phyloP scores from a whole-genome alignment of 2,113 vertebrate genomes.

The Cryptotis parvus region DNA sequence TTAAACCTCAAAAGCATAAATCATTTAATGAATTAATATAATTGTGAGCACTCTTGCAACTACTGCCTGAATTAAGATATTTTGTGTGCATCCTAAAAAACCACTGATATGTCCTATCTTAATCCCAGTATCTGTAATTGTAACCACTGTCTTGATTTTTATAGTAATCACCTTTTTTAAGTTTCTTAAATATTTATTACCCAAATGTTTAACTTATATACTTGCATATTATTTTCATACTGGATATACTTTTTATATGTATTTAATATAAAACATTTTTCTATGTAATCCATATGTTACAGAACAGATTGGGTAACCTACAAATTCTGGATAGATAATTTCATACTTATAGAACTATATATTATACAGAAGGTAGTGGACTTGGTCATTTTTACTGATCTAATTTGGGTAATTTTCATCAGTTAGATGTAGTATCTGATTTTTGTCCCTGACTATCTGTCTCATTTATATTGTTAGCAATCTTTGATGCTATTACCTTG shows the following conservation, averaged over 20 bases:
- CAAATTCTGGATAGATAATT: neutral
- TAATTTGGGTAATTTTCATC: neutral
- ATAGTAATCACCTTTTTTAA: neutral
- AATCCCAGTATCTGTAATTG: neutral
- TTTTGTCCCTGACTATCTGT: neutral
- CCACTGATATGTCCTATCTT: neutral
- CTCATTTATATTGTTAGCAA: neutral
- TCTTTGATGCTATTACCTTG: neutral
- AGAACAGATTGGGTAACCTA: neutral
- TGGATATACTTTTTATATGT: neutral
- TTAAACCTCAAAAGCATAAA: neutral
- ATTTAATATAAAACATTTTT: neutral
- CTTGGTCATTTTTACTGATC: neutral
- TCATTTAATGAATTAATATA: neutral
- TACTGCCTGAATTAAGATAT: neutral
- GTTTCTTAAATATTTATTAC: too few relatives aligned
- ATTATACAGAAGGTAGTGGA: neutral
- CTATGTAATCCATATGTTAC: slow-evolving; percentile 20
- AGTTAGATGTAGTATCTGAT: neutral
- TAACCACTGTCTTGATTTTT: neutral
- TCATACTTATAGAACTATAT: neutral
- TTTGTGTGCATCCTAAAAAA: slow-evolving; percentile 15
- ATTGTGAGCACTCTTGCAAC: neutral
- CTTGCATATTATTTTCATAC: neutral
- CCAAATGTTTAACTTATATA: neutral